Base-by-base conservation (phyloP, 2,888 invertebrate species). In the Ochropleura leucogaster region DNA sequence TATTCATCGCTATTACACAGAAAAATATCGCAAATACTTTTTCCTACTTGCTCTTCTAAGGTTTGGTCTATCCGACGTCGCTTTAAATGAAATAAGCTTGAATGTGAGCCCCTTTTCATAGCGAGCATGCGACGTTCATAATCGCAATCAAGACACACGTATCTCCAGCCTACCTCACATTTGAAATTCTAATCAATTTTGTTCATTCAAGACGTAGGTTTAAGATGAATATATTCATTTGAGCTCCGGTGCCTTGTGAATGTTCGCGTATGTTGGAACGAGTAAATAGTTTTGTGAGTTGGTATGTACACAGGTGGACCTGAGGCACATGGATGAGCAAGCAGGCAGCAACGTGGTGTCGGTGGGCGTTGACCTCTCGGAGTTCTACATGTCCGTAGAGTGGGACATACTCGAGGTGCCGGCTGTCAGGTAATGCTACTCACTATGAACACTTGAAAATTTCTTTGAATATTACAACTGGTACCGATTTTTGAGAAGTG, bases 361-460 rank as follows among this genome's bases (percentile, higher is more conserved):
- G 77, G 98, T 99, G 80, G 99, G 99, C 71, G 99, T 99, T 79
- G 99, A 99, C 96, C 97, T 99, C 84, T 98, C 99, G 72, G 99
- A 99, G 96, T 99, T 99, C 97, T 99, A 99, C 97, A 99, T 98
- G 97, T 99, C 99, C 82, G 99, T 99, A 72, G 99, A 99, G 96
- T 99, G 99, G 99, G 99, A 99, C 96, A 99, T 99, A 90, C 97
- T 99, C 82, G 99, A 99, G 97, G 99, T 99, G 92, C 99, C 99
- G 86, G 99, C 99, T 86, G 98, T 98, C 86, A 98, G 98, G 98
- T 98, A 20, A 62, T 59, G 10, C 53, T 42, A 20, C 49, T 66
- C 46, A 20, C 18, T 40, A 47, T 46, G n/a, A 75, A 4, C 49
- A 51, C 12, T 12, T 1, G 4, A 74, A 42, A 53, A 16, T 75